Percentiles rank a stretch among this genome's conserved stretches.
Evolutionary conservation across 2,888 invertebrate genomes (phyloP).

Genomic region (Nemoura dubitans): DNA sequence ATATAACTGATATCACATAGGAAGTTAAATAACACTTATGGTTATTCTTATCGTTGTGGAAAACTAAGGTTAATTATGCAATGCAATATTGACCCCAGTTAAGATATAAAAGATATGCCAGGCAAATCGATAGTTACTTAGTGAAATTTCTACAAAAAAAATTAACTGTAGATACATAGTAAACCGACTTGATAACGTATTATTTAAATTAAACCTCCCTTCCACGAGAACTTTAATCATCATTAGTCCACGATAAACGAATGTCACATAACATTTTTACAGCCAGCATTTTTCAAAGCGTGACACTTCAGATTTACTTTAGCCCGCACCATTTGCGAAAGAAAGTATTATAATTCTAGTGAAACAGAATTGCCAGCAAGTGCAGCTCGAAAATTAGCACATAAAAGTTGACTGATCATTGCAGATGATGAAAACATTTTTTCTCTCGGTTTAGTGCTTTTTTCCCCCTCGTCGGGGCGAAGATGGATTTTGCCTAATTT

Average conservation of each 20-base stretch:
- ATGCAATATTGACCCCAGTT: too few relatives aligned
- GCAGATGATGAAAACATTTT: background rate
- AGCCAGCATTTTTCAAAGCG: background rate
- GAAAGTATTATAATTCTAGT: background rate
- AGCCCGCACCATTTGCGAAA: background rate
- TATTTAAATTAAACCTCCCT: too few relatives aligned
- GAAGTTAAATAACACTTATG: too few relatives aligned
- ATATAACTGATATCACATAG: too few relatives aligned
- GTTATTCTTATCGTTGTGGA: too few relatives aligned
- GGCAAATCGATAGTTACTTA: too few relatives aligned
- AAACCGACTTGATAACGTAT: too few relatives aligned
- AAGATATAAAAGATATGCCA: too few relatives aligned
- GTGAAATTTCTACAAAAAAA: too few relatives aligned
- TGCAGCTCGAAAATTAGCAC: background rate
- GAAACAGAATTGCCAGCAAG: background rate
- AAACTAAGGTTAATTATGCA: too few relatives aligned
- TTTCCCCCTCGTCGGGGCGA: background rate
- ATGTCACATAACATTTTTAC: background rate
- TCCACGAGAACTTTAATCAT: background rate
- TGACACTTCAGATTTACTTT: background rate
- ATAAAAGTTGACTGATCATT: constrained; percentile 1
- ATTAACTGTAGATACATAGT: too few relatives aligned
- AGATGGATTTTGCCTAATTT: constrained; percentile 7
- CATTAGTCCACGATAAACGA: background rate
- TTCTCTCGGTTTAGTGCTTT: background rate